A percentile compares a stretch with the other conserved stretches of the same genome.
Evolutionary conservation across 2,888 invertebrate species (phyloP).

Genomic region (Ochropleura plecta): DNA sequence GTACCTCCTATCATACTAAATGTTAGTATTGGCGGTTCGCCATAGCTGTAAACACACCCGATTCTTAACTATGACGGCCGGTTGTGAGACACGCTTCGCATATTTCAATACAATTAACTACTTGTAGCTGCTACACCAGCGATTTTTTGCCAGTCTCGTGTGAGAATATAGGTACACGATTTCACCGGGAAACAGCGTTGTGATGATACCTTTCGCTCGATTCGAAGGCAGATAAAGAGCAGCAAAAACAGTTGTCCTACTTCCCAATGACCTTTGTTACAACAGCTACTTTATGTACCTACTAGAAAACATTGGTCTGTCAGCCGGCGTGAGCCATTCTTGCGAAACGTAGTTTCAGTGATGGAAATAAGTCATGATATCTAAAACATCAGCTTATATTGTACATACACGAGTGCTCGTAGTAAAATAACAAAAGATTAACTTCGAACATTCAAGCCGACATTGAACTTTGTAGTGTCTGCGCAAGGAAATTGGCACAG

Average conservation of each 20-base stretch:
- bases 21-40: conserved; percentile 81
- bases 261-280: conserved; percentile 89
- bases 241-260: conserved; percentile 85
- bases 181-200: conserved; percentile 85
- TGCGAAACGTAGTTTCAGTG: conserved; percentile 56
- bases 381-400: conserved; percentile 17
- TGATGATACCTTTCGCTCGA: conserved; percentile 89
- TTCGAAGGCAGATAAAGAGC: conserved; percentile 84
- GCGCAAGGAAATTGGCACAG: conserved; percentile 83
- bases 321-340: conserved; percentile 55
- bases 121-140: conserved; percentile 74
- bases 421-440: conserved; percentile 64
- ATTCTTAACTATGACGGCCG: conserved; percentile 71
- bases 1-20: conserved; percentile 47
- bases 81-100: conserved; percentile 75
- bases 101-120: conserved; percentile 85
- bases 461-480: conserved; percentile 84
- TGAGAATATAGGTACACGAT: conserved; percentile 86
- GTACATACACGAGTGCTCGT: conserved; percentile 41
- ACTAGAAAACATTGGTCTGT: conserved; percentile 73
- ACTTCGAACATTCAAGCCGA: conserved; percentile 69
- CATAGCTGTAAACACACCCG: conserved; percentile 76
- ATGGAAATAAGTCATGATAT: conserved; percentile 53
- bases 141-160: conserved; percentile 83
- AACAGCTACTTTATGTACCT: conserved; percentile 69